Conservation (phyloP, 2,113 vertebrate species). For the Junco hyemalis region DNA sequence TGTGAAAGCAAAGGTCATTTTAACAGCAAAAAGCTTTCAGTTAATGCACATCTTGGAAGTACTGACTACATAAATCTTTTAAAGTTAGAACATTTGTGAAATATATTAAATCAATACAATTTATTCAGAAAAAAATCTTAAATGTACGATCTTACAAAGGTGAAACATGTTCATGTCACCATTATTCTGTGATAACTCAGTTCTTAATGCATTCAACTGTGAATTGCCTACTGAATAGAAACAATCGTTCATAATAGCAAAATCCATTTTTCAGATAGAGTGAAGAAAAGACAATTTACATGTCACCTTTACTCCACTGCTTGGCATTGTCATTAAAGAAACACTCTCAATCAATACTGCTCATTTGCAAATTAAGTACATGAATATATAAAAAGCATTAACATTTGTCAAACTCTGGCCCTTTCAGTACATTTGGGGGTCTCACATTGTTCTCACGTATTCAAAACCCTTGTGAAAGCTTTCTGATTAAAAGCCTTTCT, state of each 20-base stretch:
- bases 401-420: neutral
- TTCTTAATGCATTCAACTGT: conserved; percentile 42
- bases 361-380: neutral
- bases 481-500: neutral
- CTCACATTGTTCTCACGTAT: neutral
- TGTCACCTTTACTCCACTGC: neutral
- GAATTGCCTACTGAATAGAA: conserved; percentile 48
- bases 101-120: conserved; percentile 7
- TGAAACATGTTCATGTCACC: conserved; percentile 37
- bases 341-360: neutral
- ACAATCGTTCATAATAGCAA: conserved; percentile 46
- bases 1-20: neutral
- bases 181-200: conserved; percentile 29
- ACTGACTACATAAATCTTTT: neutral
- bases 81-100: neutral
- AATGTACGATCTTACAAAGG: neutral
- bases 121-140: conserved; percentile 30
- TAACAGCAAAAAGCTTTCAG: neutral
- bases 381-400: conserved; percentile 35
- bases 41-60: neutral
- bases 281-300: conserved; percentile 38
- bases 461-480: neutral
- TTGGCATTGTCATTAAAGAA: conserved; percentile 16
- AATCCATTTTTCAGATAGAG: conserved; percentile 54
- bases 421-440: neutral